Evolutionary conservation across 2,888 invertebrate genomes (phyloP), one percentile per base, ranked within the genome.

Genomic region (Venusia cambrica): DNA sequence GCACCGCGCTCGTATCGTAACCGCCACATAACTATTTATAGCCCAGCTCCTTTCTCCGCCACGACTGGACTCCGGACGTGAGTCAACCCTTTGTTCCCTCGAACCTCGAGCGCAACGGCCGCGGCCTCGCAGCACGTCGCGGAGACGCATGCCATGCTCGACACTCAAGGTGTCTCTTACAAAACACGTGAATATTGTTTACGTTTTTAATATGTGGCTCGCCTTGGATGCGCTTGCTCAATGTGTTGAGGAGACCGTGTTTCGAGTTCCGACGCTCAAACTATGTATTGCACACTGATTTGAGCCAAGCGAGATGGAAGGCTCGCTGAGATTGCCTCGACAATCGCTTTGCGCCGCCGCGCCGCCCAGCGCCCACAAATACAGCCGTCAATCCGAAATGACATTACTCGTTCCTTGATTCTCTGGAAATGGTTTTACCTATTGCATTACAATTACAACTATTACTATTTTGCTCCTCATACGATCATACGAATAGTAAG

Each of bases 21-120:
- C 70, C 69, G 69, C 69, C 67, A 64, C 62, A 57, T 65, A 57
- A 67, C 78, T 79, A 78, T 79, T 79, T 79, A 70, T 76, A 79
- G 75, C 70, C 32, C 62, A 44, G 51, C 66, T 78, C 76, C 78
- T 78, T 79, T 78, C 79, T 77, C 73, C 63, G n/a, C n/a, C n/a
- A n/a, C n/a, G 59, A 58, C 62, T 59, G 61, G 57, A 66, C 66
- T 64, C 71, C 72, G 78, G 77, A 76, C 78, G 65, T 81, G 79
- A 83, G 67, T 81, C 76, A 79, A 73, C 73, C 77, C 80, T 81
- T 81, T 79, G 77, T 79, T 74, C 68, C 71, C 62, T 63, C 54
- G 51, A 54, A 58, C 62, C 64, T n/a, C n/a, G n/a, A n/a, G n/a
- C n/a, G n/a, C n/a, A n/a, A n/a, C n/a, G n/a, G 57, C 62, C 57